phyloP scores from a whole-genome alignment of 2,797 vertebrate genomes.

The Poecilia velifera region DNA sequence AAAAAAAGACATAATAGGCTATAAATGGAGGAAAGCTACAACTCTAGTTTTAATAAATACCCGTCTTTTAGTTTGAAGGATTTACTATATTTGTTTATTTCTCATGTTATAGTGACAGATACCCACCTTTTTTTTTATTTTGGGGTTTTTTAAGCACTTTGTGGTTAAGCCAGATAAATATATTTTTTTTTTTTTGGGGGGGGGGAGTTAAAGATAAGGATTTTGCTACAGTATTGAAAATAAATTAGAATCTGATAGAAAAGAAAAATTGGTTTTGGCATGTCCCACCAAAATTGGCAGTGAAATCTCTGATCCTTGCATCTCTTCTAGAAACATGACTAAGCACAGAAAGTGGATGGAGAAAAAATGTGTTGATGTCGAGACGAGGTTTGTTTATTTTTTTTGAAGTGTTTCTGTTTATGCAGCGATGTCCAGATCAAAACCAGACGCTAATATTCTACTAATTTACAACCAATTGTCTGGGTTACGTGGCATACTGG shows the following conservation, averaged over 20 bases:
- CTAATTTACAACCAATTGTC: neutral
- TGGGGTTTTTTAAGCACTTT: neutral
- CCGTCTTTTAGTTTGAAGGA: neutral
- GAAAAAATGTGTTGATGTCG: neutral
- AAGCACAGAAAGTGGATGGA: neutral
- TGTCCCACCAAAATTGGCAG: neutral
- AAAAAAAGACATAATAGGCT: neutral
- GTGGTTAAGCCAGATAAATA: neutral
- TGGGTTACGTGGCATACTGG: neutral
- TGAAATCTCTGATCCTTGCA: neutral
- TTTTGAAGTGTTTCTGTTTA: neutral
- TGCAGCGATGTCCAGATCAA: neutral
- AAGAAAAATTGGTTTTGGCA: neutral
- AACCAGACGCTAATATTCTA: neutral
- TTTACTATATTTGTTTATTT: neutral
- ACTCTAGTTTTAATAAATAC: neutral
- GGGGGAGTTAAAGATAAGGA: too few relatives aligned
- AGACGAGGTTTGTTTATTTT: neutral
- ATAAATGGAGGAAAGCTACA: neutral
- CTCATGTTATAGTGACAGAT: neutral
- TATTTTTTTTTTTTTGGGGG: neutral
- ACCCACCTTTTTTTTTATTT: neutral
- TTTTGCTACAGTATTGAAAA: neutral
- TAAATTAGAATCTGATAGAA: neutral
- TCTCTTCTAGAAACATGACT: neutral